Conservation (phyloP, 2,113 vertebrate species). For the Miniopterus natalensis region DNA sequence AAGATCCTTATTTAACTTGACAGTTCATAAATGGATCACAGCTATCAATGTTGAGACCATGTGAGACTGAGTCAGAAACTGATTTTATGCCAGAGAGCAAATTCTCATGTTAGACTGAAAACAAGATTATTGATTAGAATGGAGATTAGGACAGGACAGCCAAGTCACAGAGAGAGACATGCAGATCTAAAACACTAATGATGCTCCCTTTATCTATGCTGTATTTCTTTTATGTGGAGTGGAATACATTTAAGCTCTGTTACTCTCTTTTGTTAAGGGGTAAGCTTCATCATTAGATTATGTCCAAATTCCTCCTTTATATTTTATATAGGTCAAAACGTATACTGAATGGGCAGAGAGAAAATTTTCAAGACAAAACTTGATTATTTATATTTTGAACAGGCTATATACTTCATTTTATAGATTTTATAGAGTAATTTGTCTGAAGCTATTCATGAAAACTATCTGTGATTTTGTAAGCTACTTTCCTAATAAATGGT, state of each 20-base stretch:
- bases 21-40: conserved; percentile 58
- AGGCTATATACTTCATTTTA: conserved; percentile 30
- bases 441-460: conserved; percentile 65
- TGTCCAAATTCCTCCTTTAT: not conserved
- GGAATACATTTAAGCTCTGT: not conserved
- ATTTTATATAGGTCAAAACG: conserved; percentile 19
- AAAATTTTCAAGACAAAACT: not conserved
- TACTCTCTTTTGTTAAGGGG: not conserved
- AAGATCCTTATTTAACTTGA: conserved; percentile 60
- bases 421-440: conserved; percentile 43
- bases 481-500: conserved; percentile 40
- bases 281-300: conserved; percentile 23
- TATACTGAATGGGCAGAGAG: not conserved
- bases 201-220: not conserved
- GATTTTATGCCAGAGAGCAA: conserved; percentile 72
- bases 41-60: conserved; percentile 11
- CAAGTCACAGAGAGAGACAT: not conserved
- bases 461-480: conserved; percentile 59
- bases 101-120: conserved; percentile 42
- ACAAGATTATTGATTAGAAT: conserved; percentile 47
- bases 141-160: conserved; percentile 19
- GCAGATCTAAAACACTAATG: not conserved
- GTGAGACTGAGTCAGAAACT: conserved; percentile 68
- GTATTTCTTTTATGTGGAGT: not conserved
- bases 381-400: not conserved